Evolutionary conservation across 2,797 vertebrate species (phyloP), one percentile per base, ranked within the genome.

Genomic region (Tympanoctomys barrerae): DNA sequence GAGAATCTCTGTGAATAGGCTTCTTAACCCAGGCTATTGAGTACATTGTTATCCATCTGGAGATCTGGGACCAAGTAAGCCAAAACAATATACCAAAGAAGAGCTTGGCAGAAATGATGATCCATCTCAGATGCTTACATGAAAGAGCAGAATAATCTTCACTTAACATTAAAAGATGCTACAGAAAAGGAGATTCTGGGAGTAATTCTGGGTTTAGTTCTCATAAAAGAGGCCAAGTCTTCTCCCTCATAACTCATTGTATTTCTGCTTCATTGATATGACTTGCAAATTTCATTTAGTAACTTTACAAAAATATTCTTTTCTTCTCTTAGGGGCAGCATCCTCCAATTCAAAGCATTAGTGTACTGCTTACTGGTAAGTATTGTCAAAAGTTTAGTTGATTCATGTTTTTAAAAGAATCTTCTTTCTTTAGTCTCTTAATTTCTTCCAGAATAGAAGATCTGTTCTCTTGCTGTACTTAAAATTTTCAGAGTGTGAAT

Each of bases 351-450:
- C 95, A 96, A 62, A 98, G 88, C 57, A 95, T 98, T 49, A 84
- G 2, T 87, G 86, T 81, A 46, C 68, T 36, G 10, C 87, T 97
- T 96, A 92, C 89, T 52, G 22, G 97, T 98, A 95, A 97, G 97
- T 98, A 95, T 62, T 68, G 24, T 77, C 12, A 14, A 75, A 94
- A 80, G 49, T 81, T 94, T 70, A 62, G 61, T 39, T 59, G 66
- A 77, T 79, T 75, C 11, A 77, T 64, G 54, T 77, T 93, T 96
- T 90, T 28, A 33, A 88, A 92, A 87, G 31, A 80, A 16, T 77
- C 73, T 93, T 70, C 92, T 87, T 66, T 78, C 70, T 93, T 46
- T 33, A 75, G 61, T 68, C 6, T 88, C 13, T 88, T 90, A 18
- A 86, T 80, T 92, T 96, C 31, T 28, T 91, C 57, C 5, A 77